phyloP scores from a whole-genome alignment of 2,113 vertebrate species.

The Procavia capensis region DNA sequence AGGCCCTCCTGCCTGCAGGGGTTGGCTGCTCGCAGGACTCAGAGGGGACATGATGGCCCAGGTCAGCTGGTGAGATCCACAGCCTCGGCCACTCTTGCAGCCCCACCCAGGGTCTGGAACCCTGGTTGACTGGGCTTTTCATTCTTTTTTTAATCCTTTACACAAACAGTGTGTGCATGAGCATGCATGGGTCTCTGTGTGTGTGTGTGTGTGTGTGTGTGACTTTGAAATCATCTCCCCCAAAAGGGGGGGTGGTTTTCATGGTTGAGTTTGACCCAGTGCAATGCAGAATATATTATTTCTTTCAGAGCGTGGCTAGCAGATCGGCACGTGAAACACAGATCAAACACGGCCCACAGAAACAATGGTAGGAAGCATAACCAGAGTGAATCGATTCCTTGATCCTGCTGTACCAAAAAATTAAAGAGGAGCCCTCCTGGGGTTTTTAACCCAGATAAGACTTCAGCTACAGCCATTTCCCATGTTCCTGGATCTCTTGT shows the following conservation, averaged over 20 bases:
- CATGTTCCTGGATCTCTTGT: not conserved
- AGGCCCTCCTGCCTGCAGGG: constrained; percentile 2
- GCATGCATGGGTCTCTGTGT: not conserved
- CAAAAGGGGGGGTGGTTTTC: constrained; percentile 68
- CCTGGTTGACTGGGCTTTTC: constrained; percentile 46
- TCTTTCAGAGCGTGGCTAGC: constrained; percentile 87
- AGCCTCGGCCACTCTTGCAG: not conserved
- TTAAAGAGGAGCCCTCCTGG: constrained; percentile 82
- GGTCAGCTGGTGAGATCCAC: not conserved
- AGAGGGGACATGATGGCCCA: not conserved
- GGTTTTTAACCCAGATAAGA: constrained; percentile 82
- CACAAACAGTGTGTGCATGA: constrained; percentile 32
- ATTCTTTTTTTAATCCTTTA: constrained; percentile 68
- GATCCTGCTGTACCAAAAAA: constrained; percentile 85
- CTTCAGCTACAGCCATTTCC: constrained; percentile 60
- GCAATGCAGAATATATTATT: constrained; percentile 86
- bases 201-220: not conserved
- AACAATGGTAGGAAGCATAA: constrained; percentile 88
- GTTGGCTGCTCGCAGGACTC: not conserved
- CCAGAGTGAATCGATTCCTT: constrained; percentile 88
- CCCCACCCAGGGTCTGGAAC: constrained; percentile 13
- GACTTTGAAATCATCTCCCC: constrained; percentile 63
- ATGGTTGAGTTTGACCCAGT: constrained; percentile 84
- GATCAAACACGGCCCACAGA: constrained; percentile 88
- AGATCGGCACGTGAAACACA: constrained; percentile 86